phyloP scores from a whole-genome alignment of 2,113 vertebrate species.

The Terrapene triunguis region DNA sequence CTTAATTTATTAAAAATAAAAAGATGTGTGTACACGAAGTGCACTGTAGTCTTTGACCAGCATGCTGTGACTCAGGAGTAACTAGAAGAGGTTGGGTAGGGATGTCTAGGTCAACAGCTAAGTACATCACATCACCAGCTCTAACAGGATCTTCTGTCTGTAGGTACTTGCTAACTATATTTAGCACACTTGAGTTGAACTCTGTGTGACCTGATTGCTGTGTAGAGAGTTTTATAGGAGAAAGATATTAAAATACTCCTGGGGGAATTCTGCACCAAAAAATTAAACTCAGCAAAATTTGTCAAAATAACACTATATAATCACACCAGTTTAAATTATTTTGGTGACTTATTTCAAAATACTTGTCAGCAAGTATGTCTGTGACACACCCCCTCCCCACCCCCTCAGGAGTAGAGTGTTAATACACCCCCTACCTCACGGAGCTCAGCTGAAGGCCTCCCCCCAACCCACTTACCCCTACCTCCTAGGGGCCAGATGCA shows the following conservation, averaged over 20 bases:
- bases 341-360: no score
- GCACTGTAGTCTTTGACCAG: slow-evolving; percentile 12
- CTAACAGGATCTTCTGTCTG: neutral
- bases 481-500: no score
- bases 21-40: slow-evolving; percentile 44
- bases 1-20: slow-evolving; percentile 80
- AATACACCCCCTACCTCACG: no score
- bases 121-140: neutral
- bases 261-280: no score
- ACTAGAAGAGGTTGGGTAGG: neutral
- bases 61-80: neutral
- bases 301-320: no score
- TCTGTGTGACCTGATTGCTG: neutral
- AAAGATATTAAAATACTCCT: neutral
- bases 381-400: no score
- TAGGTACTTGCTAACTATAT: neutral
- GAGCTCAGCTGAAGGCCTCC: no score
- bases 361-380: no score
- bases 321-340: no score
- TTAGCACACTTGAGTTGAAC: neutral
- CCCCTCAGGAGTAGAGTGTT: no score
- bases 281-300: no score
- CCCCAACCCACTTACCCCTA: no score
- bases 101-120: neutral
- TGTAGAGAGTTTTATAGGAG: neutral